Evolutionary conservation across 2,888 invertebrate genomes (phyloP).

Genomic region (Achlya flavicornis): DNA sequence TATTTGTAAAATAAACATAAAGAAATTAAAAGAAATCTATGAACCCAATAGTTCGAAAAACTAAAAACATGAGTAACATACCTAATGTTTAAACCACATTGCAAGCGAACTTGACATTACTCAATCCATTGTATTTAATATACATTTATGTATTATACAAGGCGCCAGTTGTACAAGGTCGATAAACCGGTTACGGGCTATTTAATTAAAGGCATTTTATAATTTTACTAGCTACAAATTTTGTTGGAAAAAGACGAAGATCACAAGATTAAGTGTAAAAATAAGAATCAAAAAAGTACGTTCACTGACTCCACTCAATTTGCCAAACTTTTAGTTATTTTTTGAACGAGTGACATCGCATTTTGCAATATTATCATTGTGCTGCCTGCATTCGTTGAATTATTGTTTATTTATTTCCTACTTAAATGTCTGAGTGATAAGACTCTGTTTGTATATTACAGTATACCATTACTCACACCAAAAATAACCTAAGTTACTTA

Average conservation of each 20-base stretch:
- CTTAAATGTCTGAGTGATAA: too few relatives aligned
- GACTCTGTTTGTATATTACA: too few relatives aligned
- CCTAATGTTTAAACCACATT: neutral
- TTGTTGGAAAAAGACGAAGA: neutral
- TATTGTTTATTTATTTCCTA: neutral
- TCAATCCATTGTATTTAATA: conserved; percentile 1
- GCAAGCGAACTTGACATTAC: neutral
- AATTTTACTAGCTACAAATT: neutral
- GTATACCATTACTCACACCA: neutral
- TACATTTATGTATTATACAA: neutral
- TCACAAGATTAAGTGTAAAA: neutral
- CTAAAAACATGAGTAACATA: neutral
- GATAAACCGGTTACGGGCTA: neutral
- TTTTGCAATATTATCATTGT: neutral
- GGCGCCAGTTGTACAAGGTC: neutral
- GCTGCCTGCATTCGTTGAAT: neutral
- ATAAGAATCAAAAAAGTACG: neutral
- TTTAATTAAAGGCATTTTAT: too few relatives aligned
- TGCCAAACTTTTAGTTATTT: neutral
- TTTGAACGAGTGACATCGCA: neutral
- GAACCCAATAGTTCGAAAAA: neutral
- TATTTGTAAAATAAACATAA: too few relatives aligned
- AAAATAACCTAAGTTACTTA: conserved; percentile 40
- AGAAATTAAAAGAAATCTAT: neutral
- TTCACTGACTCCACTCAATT: neutral